Evolutionary conservation across 2,888 invertebrate genomes (phyloP).

Genomic region (Agrotis exclamationis): DNA sequence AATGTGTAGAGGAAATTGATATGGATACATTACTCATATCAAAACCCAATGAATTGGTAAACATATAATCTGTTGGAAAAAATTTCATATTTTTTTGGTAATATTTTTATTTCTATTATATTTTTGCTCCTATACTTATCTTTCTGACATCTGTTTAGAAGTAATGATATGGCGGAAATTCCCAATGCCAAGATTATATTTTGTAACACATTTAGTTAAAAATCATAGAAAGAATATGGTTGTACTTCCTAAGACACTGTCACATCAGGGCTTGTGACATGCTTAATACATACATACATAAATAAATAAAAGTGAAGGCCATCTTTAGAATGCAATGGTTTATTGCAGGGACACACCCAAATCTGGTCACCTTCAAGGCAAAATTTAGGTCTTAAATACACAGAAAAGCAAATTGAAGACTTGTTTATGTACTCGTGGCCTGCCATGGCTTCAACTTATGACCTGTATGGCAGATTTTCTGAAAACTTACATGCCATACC

Average conservation of each 20-base stretch:
- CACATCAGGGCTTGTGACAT: no score
- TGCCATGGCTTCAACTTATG: no score
- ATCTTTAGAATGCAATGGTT: no score
- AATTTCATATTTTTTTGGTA: conserved; percentile 2
- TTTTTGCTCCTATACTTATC: conserved; percentile 12
- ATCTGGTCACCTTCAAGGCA: no score
- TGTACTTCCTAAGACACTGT: background rate
- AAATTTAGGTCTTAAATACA: background rate
- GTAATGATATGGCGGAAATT: conserved; percentile 6
- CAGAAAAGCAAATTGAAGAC: background rate
- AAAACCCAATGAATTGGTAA: conserved; percentile 16
- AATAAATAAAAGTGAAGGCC: no score
- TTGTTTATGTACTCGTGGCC: no score
- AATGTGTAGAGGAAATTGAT: conserved; percentile 21
- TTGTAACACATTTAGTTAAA: conserved; percentile 4
- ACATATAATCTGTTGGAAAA: background rate
- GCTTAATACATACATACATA: no score
- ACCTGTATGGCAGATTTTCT: no score
- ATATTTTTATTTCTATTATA: conserved; percentile 10
- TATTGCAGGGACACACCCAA: no score
- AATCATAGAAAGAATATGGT: background rate
- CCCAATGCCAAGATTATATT: conserved; percentile 21
- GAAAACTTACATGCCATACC: no score
- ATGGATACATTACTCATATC: conserved; percentile 17
- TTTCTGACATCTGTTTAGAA: conserved; percentile 6